Conservation (phyloP, 2,888 invertebrate genomes). For the Epistrophella euchroma region DNA sequence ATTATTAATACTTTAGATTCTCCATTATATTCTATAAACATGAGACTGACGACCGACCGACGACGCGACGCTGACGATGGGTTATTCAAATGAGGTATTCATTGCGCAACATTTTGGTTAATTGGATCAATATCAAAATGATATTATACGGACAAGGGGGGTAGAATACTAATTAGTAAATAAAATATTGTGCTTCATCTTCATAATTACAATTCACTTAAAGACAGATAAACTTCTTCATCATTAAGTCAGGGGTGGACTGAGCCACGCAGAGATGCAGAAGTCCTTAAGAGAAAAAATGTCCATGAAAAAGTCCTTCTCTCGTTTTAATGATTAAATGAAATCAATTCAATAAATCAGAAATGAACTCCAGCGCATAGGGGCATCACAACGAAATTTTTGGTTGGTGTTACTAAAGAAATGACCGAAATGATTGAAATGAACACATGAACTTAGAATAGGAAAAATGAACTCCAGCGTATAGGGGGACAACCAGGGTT, state of each 20-base stretch:
- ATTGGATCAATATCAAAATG: conserved; percentile 65
- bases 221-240: not conserved
- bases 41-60: not conserved
- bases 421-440: too few relatives aligned
- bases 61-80: not conserved
- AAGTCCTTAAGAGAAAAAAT: too few relatives aligned
- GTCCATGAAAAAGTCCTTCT: too few relatives aligned
- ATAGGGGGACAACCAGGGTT: too few relatives aligned
- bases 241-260: not conserved
- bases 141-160: conserved; percentile 8
- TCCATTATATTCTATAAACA: not conserved
- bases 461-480: too few relatives aligned
- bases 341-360: too few relatives aligned
- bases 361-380: too few relatives aligned
- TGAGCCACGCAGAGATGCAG: not conserved
- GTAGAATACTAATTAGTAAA: conserved; percentile 19
- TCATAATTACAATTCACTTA: conserved; percentile 28
- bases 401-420: too few relatives aligned
- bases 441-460: too few relatives aligned
- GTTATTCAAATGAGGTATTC: conserved; percentile 12
- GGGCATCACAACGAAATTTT: too few relatives aligned
- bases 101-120: conserved; percentile 18
- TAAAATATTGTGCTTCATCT: conserved; percentile 24
- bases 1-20: not conserved
- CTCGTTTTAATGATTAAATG: too few relatives aligned